A percentile compares a stretch with the other conserved stretches of the same genome.
These are phyloP conservation scores for Bhutanitis thaidina DNA, from an alignment of 2,888 invertebrate species.

Conservation along the genomic window DNA sequence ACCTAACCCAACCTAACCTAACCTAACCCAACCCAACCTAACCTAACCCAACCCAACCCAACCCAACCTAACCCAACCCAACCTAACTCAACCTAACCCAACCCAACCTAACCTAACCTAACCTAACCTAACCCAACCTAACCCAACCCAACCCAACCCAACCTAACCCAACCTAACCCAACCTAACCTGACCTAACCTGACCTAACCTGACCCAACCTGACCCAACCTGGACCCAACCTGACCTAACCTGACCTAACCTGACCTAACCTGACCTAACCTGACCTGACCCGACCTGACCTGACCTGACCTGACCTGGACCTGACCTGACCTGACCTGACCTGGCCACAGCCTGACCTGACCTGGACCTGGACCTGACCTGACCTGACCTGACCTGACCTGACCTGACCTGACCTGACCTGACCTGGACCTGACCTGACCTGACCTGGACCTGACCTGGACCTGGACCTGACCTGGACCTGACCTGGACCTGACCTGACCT, in stretches of 20 bases:
- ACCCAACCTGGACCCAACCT: constrained; percentile 30
- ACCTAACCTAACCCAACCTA: constrained; percentile 25
- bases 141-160: constrained; percentile 22
- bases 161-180: constrained; percentile 26
- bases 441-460: no score
- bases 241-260: constrained; percentile 23
- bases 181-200: constrained; percentile 2
- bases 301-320: constrained; percentile 20
- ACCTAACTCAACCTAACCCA: constrained; percentile 26
- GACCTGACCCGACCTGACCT: constrained; percentile 26
- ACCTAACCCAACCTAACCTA: constrained; percentile 24
- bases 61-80: constrained; percentile 26
- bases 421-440: no score
- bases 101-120: constrained; percentile 25
- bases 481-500: no score
- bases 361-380: no score
- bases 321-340: constrained; percentile 25
- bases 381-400: constrained; percentile 21
- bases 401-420: constrained; percentile 26
- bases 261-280: constrained; percentile 21
- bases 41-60: constrained; percentile 22
- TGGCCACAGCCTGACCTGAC: constrained; percentile 24
- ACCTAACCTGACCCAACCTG: constrained; percentile 19
- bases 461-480: no score
- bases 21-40: constrained; percentile 24